Evolutionary conservation across 2,888 invertebrate genomes (phyloP), one percentile per base, ranked within the genome.

Genomic region (Hemicrepidius hirtus): DNA sequence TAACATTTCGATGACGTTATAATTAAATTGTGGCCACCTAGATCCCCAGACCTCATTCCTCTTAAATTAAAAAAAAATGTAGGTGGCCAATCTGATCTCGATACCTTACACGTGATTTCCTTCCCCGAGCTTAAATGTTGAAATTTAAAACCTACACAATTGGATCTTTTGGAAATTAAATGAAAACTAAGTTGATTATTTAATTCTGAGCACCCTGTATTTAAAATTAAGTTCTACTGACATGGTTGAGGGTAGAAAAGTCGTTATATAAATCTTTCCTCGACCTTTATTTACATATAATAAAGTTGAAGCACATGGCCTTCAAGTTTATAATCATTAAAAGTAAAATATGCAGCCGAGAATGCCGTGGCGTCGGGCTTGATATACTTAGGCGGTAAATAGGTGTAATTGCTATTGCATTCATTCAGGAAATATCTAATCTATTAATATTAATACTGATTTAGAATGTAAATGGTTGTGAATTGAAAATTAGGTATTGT

Each of bases 381-480:
- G 13, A 53, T 53, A 50, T 50, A n/a, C n/a, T n/a, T n/a, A 53
- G 53, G 28, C 53, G 53, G 53, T 53, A 53, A 44, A 67, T 57
- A 65, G 50, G 65, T 65, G 65, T 67, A 67, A 67, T 57, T 67
- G 44, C 41, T 67, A 57, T 59, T 67, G 57, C 57, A 55, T 67
- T 57, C 67, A 57, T 67, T 59, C 57, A 35, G 57, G 44, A 67
- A 41, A 67, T 65, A 50, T 64, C 49, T 50, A 64, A 49, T 49
- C 18, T 50, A 64, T 64, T 21, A 64, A 64, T 64, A 35, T 53
- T 53, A 24, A 53, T 53, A 28, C 6, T 13, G n/a, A 3, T 28
- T 28, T 24, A 53, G 53, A 53, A 53, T 53, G 13, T 28, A 53
- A 32, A 53, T 53, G 13, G 5, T 6, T 28, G 28, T 13, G 53